Percentiles rank a stretch among this genome's conserved stretches.
These are phyloP conservation scores for Amphiprion percula DNA, from an alignment of 2,113 vertebrate species.

Conservation along the genomic window DNA sequence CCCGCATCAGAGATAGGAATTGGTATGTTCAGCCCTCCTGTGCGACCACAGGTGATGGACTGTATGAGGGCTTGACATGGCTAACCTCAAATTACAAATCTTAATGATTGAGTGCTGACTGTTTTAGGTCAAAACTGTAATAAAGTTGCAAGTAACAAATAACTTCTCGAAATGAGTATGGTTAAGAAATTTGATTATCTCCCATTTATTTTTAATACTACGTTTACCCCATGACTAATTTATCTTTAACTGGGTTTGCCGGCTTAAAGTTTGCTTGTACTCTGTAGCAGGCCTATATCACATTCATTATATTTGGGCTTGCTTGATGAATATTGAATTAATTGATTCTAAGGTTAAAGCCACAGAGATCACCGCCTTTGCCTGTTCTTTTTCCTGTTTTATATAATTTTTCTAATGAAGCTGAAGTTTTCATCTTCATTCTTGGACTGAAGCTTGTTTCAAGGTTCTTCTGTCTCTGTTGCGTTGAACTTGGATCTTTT, in stretches of 20 bases:
- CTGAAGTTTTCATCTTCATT: conserved; percentile 66
- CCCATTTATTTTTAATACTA: conserved; percentile 85
- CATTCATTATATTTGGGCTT: conserved; percentile 72
- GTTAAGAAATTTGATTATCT: conserved; percentile 83
- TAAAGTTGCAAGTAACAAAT: conserved; percentile 88
- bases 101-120: conserved; percentile 91
- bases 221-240: conserved; percentile 81
- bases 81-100: conserved; percentile 99
- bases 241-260: conserved; percentile 81
- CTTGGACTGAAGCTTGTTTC: conserved; percentile 64
- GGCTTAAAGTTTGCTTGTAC: conserved; percentile 81
- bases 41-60: conserved; percentile 97
- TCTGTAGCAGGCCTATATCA: conserved; percentile 77
- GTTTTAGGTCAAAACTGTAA: conserved; percentile 85
- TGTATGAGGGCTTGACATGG: conserved; percentile 99
- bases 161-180: conserved; percentile 83
- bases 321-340: conserved; percentile 76
- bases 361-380: conserved; percentile 82
- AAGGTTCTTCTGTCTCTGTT: conserved; percentile 54
- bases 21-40: conserved; percentile 99
- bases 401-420: conserved; percentile 76
- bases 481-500: conserved; percentile 57
- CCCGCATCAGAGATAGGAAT: conserved; percentile 99
- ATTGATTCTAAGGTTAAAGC: conserved; percentile 74
- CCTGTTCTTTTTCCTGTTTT: conserved; percentile 80